Evolutionary conservation across 2,888 invertebrate genomes (phyloP).

Genomic region (Hipparchia sbordonii): DNA sequence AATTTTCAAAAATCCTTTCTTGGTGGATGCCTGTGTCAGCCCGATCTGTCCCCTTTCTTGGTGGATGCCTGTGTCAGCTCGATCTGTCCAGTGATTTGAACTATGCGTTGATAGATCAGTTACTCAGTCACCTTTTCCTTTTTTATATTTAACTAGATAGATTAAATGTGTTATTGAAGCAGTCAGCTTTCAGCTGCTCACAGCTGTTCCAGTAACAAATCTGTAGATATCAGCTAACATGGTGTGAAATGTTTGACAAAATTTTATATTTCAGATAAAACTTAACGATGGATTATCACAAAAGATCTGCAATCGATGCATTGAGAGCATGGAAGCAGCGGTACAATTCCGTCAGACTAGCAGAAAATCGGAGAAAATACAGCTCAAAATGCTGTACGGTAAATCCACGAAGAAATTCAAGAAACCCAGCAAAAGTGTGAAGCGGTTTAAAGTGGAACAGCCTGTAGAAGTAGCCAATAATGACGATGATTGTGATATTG

Average conservation of each 20-base stretch:
- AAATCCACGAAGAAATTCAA: constrained; percentile 43
- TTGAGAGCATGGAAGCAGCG: constrained; percentile 51
- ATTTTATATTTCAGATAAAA: constrained; percentile 53
- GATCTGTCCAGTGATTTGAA: no score
- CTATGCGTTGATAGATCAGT: no score
- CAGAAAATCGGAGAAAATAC: constrained; percentile 55
- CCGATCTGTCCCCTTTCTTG: no score
- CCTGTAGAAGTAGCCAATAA: constrained; percentile 33
- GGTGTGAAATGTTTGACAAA: not conserved
- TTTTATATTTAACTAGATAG: no score
- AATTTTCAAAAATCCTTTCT: no score
- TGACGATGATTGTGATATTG: constrained; percentile 44
- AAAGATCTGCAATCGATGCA: constrained; percentile 61
- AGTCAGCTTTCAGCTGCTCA: no score
- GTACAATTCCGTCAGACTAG: constrained; percentile 60
- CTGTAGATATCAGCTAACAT: no score
- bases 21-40: no score
- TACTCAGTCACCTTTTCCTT: no score
- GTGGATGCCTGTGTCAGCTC: no score
- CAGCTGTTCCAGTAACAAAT: no score
- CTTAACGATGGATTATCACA: constrained; percentile 65
- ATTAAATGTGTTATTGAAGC: no score
- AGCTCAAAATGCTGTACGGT: constrained; percentile 47
- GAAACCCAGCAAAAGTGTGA: constrained; percentile 34
- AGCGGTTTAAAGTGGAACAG: constrained; percentile 29